These are phyloP conservation scores for Brachylomia viminalis DNA, from an alignment of 2,888 invertebrate species.

Conservation along the genomic window DNA sequence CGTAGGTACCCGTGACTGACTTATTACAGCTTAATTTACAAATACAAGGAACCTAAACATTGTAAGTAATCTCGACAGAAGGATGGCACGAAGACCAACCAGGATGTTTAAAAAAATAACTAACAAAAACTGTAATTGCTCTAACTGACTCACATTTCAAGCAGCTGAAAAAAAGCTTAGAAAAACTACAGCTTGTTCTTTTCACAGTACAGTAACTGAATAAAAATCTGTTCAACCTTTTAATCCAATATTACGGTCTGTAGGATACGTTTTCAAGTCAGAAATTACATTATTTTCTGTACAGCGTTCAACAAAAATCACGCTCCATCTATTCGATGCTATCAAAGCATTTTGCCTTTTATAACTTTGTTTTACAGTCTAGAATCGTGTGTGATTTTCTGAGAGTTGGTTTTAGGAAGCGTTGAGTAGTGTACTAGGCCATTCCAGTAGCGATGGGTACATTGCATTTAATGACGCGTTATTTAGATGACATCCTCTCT, in stretches of 20 bases:
- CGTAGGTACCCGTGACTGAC: not conserved
- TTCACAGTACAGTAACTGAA: not conserved
- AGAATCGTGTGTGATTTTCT: conserved; percentile 10
- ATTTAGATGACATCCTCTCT: conserved; percentile 74
- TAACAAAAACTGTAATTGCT: conserved; percentile 15
- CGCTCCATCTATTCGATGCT: not conserved
- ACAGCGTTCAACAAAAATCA: conserved; percentile 14
- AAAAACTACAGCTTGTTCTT: conserved; percentile 6
- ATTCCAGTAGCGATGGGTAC: conserved; percentile 44
- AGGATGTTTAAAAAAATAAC: conserved; percentile 5
- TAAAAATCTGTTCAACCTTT: conserved; percentile 4
- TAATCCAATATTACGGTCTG: conserved; percentile 13
- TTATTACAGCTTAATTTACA: not conserved
- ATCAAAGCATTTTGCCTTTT: conserved; percentile 11
- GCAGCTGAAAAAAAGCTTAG: not conserved
- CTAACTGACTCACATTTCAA: not conserved
- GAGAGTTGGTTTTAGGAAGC: conserved; percentile 36
- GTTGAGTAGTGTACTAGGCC: conserved; percentile 35
- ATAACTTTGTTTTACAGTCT: not conserved
- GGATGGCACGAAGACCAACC: not conserved
- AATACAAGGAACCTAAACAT: not conserved
- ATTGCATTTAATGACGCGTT: conserved; percentile 68
- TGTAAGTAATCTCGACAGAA: too few species aligned
- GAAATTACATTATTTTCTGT: not conserved
- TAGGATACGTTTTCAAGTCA: conserved; percentile 18